Conservation (phyloP, 1,140 invertebrate species). For the Aphidius gifuensis region DNA sequence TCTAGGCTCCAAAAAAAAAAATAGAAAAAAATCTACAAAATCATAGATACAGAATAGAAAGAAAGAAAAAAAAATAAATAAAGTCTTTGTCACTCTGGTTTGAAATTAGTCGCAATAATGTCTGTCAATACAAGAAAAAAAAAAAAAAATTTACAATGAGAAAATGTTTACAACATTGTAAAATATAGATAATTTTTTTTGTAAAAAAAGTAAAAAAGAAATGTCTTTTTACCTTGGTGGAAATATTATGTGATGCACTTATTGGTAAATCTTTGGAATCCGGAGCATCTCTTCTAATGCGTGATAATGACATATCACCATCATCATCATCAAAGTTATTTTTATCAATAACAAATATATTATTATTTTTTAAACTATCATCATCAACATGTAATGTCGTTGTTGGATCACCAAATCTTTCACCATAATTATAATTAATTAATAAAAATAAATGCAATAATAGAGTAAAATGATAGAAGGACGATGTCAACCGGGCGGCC, state of each 20-base stretch:
- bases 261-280: neutral
- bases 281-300: conserved; percentile 32
- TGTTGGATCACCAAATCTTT: conserved; percentile 35
- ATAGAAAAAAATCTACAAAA: neutral
- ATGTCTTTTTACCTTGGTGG: conserved; percentile 30
- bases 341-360: conserved; percentile 34
- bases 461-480: conserved; percentile 34
- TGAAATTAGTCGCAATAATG: neutral
- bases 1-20: neutral
- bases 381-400: conserved; percentile 31
- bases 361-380: conserved; percentile 21
- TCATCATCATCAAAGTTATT: conserved; percentile 21
- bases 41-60: too few relatives aligned
- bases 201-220: conserved; percentile 19
- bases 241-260: conserved; percentile 37
- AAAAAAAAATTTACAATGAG: too few relatives aligned
- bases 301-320: conserved; percentile 35
- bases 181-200: conserved; percentile 2
- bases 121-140: neutral
- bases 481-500: conserved; percentile 47
- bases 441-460: conserved; percentile 38
- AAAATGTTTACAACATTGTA: neutral
- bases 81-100: too few relatives aligned
- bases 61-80: too few relatives aligned
- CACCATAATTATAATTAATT: conserved; percentile 36